These are phyloP conservation scores for Tipula confusa DNA, from an alignment of 2,888 invertebrate genomes.

Conservation along the genomic window DNA sequence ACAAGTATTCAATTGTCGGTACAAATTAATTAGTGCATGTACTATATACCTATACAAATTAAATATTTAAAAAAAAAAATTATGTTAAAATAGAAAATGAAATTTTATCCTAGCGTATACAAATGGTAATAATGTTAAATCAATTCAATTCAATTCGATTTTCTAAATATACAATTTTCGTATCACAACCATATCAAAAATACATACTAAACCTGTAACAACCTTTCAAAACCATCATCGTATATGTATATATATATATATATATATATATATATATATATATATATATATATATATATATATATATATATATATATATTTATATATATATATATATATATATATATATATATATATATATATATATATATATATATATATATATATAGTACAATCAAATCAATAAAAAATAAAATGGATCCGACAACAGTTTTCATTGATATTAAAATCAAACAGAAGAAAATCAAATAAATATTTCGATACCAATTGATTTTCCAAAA, in stretches of 20 bases:
- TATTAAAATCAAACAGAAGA: not conserved
- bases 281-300: too few relatives aligned
- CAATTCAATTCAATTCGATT: not conserved
- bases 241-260: too few relatives aligned
- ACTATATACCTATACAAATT: not conserved
- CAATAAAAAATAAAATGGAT: slow-evolving; percentile 3
- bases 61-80: not conserved
- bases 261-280: too few relatives aligned
- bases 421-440: not conserved
- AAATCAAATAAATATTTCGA: not conserved
- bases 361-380: too few relatives aligned
- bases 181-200: not conserved
- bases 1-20: not conserved
- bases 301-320: too few relatives aligned
- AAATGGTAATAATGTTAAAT: not conserved
- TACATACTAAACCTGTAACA: not conserved
- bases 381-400: not conserved
- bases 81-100: not conserved
- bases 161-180: not conserved
- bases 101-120: not conserved
- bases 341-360: too few relatives aligned
- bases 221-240: slow-evolving; percentile 3
- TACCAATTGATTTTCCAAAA: not conserved
- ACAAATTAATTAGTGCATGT: not conserved
- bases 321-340: too few relatives aligned